Evolutionary conservation across 2,797 vertebrate species (phyloP), one percentile per base, ranked within the genome.

Genomic region (Varecia variegata): DNA sequence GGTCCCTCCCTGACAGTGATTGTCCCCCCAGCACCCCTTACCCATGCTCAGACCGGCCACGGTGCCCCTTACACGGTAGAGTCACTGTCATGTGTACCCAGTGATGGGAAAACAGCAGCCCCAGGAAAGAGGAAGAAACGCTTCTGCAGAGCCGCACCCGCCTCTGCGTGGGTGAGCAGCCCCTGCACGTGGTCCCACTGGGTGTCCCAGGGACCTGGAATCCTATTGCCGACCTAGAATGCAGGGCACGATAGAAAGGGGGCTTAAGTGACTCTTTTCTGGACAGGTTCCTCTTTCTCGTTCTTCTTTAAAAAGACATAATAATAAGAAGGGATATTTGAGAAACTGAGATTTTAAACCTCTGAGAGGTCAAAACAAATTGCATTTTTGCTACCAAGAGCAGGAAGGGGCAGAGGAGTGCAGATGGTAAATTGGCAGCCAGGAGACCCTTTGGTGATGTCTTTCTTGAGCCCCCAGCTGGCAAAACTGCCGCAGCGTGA

Each of bases 361-460:
- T 98, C 96, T 96, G 82, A 97, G 90, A 98, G 98, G 97, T 98
- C 98, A 98, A 98, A 97, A 97, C 93, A 97, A 98, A 98, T 97
- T 97, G 97, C 96, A 97, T 98, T 98, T 98, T 98, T 98, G 81
- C 93, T 97, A 93, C 97, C 98, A 98, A 97, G 96, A 92, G 70
- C 83, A 87, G 56, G 0, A 92, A 88, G 97, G 73, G 86, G 54
- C 97, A 85, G 95, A 58, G 76, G 83, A 89, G 98, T 97, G 96
- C 97, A 98, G 97, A 97, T 98, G 98, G 98, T 84, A 97, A 98
- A 98, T 97, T 83, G 71, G 96, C 97, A 97, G 97, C 50, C 15
- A 91, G 76, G 97, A 97, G 97, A 96, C 92, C 95, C 92, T 98
- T 98, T 92, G 83, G 95, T 96, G 98, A 95, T 90, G 92, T 98